A percentile compares a stretch with the other conserved stretches of the same genome.
These are phyloP conservation scores for Kryptolebias ocellatus DNA, from an alignment of 2,797 vertebrate species.

Conservation along the genomic window DNA sequence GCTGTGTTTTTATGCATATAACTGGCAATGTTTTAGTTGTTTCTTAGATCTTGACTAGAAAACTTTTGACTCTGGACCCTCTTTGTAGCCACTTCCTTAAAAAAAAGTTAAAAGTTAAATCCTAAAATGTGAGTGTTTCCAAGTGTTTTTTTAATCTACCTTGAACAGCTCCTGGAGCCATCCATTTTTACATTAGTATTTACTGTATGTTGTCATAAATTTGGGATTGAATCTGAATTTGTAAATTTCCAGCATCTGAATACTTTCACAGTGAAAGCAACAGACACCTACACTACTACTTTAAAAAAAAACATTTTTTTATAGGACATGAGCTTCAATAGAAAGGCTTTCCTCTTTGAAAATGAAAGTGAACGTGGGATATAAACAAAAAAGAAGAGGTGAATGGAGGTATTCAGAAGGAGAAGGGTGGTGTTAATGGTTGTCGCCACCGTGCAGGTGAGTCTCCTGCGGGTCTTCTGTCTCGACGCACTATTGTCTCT, in stretches of 20 bases:
- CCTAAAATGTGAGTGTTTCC: too few species aligned
- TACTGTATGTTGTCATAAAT: background rate
- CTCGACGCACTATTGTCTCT: constrained; percentile 75
- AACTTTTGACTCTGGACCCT: background rate
- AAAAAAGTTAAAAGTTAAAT: too few species aligned
- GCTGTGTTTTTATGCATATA: background rate
- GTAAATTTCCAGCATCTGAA: too few species aligned
- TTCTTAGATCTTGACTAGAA: background rate
- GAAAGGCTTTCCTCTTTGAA: background rate
- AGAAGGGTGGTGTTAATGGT: constrained; percentile 39
- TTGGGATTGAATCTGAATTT: background rate
- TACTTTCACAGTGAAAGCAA: too few species aligned
- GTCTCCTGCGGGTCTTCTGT: constrained; percentile 77
- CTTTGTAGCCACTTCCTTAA: too few species aligned
- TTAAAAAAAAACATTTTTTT: background rate
- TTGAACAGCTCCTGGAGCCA: too few species aligned
- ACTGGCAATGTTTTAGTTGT: background rate
- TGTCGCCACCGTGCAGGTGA: constrained; percentile 72
- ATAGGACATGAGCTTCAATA: background rate
- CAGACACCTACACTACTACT: too few species aligned
- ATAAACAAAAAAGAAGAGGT: constrained; percentile 23
- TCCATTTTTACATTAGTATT: too few species aligned
- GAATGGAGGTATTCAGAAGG: constrained; percentile 38
- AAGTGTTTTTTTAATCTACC: too few species aligned
- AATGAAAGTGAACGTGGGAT: constrained; percentile 10